Percentiles rank a stretch among this genome's conserved stretches.
phyloP scores from a whole-genome alignment of 2,797 vertebrate species.

The Gymnopithys bicolor region DNA sequence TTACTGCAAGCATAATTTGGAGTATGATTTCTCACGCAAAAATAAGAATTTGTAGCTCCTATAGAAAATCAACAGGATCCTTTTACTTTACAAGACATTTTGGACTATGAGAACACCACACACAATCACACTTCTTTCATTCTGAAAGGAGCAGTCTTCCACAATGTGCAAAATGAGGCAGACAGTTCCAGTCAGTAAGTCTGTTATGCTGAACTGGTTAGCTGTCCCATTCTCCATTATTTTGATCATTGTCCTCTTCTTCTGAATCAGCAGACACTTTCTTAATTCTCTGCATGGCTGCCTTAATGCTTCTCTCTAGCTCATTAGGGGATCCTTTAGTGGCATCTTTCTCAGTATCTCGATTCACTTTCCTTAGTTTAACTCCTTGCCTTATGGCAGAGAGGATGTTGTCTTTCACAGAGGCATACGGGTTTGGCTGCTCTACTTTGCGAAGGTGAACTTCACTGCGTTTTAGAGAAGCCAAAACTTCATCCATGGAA shows the following conservation, averaged over 20 bases:
- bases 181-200: not conserved
- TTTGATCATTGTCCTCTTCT: conserved; percentile 80
- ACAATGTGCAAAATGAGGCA: not conserved
- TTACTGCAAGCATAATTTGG: not conserved
- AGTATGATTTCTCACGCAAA: not conserved
- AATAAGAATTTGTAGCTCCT: not conserved
- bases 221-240: conserved; percentile 86
- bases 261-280: conserved; percentile 90
- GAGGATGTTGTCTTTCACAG: conserved; percentile 83
- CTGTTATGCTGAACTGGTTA: conserved; percentile 48
- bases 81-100: not conserved
- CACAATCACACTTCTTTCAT: not conserved
- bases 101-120: not conserved
- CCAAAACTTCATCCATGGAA: conserved; percentile 93
- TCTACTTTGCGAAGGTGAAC: conserved; percentile 79
- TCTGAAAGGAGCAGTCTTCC: not conserved
- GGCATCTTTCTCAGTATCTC: not conserved
- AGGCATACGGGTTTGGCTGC: not conserved
- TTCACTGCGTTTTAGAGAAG: conserved; percentile 85
- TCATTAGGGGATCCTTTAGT: conserved; percentile 74
- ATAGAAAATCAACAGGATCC: not conserved
- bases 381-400: conserved; percentile 90
- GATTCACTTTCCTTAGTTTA: conserved; percentile 84
- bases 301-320: conserved; percentile 92
- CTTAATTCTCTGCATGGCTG: conserved; percentile 94